Conservation (phyloP, 30 jellyfish, hydroid and myxozoan species). For the Cassiopea andromeda region DNA sequence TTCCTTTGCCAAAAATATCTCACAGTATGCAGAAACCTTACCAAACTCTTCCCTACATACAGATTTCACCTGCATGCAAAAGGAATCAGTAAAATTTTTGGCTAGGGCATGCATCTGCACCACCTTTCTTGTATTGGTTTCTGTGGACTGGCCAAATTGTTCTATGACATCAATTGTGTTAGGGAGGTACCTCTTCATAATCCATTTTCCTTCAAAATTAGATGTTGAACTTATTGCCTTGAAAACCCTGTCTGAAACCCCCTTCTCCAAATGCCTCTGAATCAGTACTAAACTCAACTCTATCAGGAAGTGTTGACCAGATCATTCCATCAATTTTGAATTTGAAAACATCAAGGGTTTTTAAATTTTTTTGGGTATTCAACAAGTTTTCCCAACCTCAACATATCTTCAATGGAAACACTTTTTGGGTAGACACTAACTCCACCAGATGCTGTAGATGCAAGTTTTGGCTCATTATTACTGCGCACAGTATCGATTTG, state of each 20-base stretch:
- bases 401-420: too few species aligned
- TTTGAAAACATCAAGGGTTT: background rate
- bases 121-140: slow-evolving; percentile 35
- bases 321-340: slow-evolving; percentile 22
- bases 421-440: slow-evolving; percentile 44
- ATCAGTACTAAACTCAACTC: slow-evolving; percentile 44
- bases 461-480: too few species aligned
- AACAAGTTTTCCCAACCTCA: slow-evolving; percentile 34
- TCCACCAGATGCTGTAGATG: background rate
- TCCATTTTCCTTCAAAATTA: slow-evolving; percentile 27
- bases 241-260: slow-evolving; percentile 55
- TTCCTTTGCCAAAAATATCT: slow-evolving; percentile 34
- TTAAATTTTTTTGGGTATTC: slow-evolving; percentile 24
- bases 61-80: slow-evolving; percentile 16
- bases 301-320: slow-evolving; percentile 39
- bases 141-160: slow-evolving; percentile 21
- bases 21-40: slow-evolving; percentile 23
- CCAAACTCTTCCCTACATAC: slow-evolving; percentile 50
- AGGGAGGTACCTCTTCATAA: slow-evolving; percentile 38
- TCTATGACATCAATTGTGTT: slow-evolving; percentile 25
- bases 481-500: background rate
- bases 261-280: slow-evolving; percentile 60
- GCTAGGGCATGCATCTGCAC: slow-evolving; percentile 63
- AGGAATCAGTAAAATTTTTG: slow-evolving; percentile 29
- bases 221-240: slow-evolving; percentile 43